Percentiles rank a stretch among this genome's conserved stretches.
phyloP scores from a whole-genome alignment of 2,888 invertebrate species.

The Sturmia bella region DNA sequence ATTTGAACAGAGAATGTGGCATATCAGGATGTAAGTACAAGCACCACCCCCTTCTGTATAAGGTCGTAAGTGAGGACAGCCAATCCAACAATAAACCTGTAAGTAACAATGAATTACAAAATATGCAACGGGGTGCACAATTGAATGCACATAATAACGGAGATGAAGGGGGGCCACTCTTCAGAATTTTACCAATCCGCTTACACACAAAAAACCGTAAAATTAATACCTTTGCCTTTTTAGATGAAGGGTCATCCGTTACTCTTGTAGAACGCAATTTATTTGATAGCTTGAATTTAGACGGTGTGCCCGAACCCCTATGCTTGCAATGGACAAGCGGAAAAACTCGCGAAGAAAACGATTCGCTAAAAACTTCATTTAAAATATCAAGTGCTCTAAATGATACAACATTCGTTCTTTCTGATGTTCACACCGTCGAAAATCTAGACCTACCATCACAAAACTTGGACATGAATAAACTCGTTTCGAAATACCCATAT shows the following conservation, averaged over 20 bases:
- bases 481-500: neutral
- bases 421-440: neutral
- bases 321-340: neutral
- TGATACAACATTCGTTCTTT: neutral
- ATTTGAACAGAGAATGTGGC: no score
- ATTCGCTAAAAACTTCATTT: neutral
- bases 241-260: neutral
- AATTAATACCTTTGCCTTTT: no score
- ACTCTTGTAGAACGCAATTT: constrained; percentile 18
- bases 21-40: no score
- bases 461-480: neutral
- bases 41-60: no score
- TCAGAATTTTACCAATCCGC: no score
- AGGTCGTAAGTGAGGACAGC: no score
- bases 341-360: neutral
- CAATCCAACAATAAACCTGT: no score
- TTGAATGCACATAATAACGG: no score
- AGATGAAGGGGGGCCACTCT: no score
- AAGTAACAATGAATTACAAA: no score
- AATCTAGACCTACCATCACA: constrained; percentile 7
- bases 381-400: neutral
- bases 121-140: no score
- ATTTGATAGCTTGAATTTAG: constrained; percentile 8
- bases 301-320: neutral
- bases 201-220: no score